Conservation (phyloP, 2,797 vertebrate species). For the Brachyalestes nurse region DNA sequence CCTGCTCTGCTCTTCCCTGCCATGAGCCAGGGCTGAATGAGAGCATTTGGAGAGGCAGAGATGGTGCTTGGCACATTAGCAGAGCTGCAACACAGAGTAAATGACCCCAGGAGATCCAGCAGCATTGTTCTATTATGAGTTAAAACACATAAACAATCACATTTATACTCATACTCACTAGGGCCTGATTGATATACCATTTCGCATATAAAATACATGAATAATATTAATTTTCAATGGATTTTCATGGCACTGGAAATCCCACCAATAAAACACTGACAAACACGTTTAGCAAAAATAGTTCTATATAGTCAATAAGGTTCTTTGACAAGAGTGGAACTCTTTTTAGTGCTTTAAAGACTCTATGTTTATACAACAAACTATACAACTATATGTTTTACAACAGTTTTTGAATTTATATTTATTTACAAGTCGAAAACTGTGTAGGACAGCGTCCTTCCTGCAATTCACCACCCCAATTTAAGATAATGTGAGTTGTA, state of each 20-base stretch:
- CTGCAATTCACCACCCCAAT: no score
- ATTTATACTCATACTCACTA: neutral
- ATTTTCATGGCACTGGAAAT: no score
- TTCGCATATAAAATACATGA: neutral
- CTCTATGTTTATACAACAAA: no score
- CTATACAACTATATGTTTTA: no score
- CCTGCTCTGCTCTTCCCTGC: neutral
- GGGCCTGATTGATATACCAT: neutral
- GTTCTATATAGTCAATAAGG: no score
- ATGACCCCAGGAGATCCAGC: constrained; percentile 23
- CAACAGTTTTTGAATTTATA: no score
- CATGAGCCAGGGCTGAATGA: neutral
- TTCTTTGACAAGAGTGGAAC: no score
- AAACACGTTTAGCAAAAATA: neutral
- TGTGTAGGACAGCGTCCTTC: no score
- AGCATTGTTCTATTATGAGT: neutral
- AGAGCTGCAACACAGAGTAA: constrained; percentile 24
- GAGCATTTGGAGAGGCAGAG: constrained; percentile 13
- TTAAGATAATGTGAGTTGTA: no score
- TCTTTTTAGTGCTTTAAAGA: no score
- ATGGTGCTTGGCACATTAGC: constrained; percentile 8
- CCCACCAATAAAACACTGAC: neutral
- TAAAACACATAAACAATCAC: neutral
- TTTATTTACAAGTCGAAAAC: no score
- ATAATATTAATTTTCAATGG: neutral